Percentiles rank a stretch among this genome's conserved stretches.
These are phyloP conservation scores for Amphiprion clarkii DNA, from an alignment of 2,797 vertebrate genomes.

Conservation along the genomic window DNA sequence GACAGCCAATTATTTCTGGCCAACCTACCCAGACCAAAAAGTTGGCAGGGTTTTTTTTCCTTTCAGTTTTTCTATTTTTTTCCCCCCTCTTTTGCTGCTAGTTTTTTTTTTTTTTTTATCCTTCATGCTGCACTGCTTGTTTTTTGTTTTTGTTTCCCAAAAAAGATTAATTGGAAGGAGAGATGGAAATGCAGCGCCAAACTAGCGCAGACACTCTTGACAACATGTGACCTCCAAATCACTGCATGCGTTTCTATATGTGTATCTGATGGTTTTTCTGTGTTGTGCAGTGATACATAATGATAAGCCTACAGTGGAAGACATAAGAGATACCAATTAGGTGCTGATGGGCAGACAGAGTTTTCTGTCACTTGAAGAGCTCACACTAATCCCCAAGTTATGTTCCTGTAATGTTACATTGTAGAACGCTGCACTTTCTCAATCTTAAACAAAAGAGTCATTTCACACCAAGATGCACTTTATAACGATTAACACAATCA, in stretches of 20 bases:
- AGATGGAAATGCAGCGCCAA: constrained; percentile 53
- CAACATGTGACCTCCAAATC: constrained; percentile 59
- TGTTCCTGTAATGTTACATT: constrained; percentile 30
- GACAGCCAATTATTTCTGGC: constrained; percentile 86
- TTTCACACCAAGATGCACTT: constrained; percentile 54
- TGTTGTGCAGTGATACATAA: constrained; percentile 27
- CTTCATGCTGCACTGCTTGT: constrained; percentile 63
- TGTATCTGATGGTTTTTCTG: constrained; percentile 30
- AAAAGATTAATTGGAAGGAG: constrained; percentile 75
- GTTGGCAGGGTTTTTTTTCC: constrained; percentile 58
- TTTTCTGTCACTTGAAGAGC: constrained; percentile 30
- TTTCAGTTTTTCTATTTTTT: constrained; percentile 52
- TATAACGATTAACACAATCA: constrained; percentile 43
- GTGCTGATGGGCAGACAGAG: constrained; percentile 16
- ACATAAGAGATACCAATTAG: constrained; percentile 33
- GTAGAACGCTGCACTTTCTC: constrained; percentile 11
- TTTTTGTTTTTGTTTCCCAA: constrained; percentile 66
- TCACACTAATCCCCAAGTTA: neutral
- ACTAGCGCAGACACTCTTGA: constrained; percentile 50
- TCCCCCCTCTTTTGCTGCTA: constrained; percentile 20
- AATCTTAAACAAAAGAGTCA: constrained; percentile 43
- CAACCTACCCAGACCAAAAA: constrained; percentile 80
- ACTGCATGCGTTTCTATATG: constrained; percentile 17
- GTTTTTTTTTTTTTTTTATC: constrained; percentile 40
- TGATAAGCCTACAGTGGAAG: constrained; percentile 13